Conservation (phyloP, 2,797 vertebrate species). For the Xenopus petersii region DNA sequence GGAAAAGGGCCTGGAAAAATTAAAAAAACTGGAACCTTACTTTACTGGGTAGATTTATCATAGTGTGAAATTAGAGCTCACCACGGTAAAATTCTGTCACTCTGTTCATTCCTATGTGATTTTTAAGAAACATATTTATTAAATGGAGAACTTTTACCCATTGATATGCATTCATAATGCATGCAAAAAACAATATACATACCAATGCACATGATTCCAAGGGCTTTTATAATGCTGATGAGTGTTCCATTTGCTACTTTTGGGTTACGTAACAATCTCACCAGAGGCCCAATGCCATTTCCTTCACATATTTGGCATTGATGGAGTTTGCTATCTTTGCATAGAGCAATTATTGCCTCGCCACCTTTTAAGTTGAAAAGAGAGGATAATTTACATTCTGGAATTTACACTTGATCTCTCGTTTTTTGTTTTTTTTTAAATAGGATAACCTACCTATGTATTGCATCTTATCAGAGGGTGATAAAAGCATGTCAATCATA, state of each 20-base stretch:
- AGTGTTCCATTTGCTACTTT: constrained; percentile 65
- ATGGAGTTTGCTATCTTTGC: constrained; percentile 63
- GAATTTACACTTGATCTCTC: too few species aligned
- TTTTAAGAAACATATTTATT: too few species aligned
- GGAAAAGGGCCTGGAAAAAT: too few species aligned
- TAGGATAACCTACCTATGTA: constrained; percentile 65
- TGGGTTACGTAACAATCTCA: constrained; percentile 63
- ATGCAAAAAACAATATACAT: constrained; percentile 32
- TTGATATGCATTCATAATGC: not conserved
- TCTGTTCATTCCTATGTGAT: too few species aligned
- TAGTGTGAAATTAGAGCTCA: too few species aligned
- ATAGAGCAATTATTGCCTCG: constrained; percentile 67
- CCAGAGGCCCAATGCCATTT: constrained; percentile 66
- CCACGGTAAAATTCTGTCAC: too few species aligned
- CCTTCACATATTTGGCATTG: constrained; percentile 69
- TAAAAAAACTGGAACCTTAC: too few species aligned
- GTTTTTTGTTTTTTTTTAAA: too few species aligned
- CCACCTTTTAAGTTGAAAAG: constrained; percentile 60
- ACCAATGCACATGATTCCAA: constrained; percentile 71
- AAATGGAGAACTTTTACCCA: too few species aligned
- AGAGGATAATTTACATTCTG: constrained; percentile 2
- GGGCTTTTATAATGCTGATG: constrained; percentile 64
- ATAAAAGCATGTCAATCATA: constrained; percentile 71
- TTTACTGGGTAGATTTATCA: too few species aligned
- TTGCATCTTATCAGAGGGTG: constrained; percentile 74